Evolutionary conservation across 2,888 invertebrate genomes (phyloP).

Genomic region (Cantharis lateralis): DNA sequence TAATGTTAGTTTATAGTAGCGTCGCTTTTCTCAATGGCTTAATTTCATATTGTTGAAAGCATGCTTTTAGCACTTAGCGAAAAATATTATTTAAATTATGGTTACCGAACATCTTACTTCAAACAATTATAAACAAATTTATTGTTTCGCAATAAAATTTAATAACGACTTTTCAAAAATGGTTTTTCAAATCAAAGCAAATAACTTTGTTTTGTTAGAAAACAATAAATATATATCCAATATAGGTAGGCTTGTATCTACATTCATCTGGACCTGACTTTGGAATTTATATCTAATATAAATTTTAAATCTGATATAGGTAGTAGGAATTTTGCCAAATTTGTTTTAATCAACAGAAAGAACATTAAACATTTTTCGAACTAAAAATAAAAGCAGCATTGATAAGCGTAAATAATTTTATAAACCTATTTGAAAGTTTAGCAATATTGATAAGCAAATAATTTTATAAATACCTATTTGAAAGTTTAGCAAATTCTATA

Average conservation of each 20-base stretch:
- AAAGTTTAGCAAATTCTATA: background rate
- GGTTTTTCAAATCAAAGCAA: too few species aligned
- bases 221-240: too few species aligned
- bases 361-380: too few species aligned
- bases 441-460: background rate
- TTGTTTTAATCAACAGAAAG: too few species aligned
- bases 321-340: too few species aligned
- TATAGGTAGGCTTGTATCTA: too few species aligned
- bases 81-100: conserved; percentile 17
- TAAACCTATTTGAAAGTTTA: background rate
- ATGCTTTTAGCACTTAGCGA: conserved; percentile 11
- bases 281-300: too few species aligned
- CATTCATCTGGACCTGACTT: too few species aligned
- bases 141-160: background rate
- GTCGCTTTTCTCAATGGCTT: conserved; percentile 9
- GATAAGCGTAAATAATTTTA: too few species aligned
- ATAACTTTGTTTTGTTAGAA: too few species aligned
- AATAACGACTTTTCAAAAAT: background rate
- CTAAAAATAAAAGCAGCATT: too few species aligned
- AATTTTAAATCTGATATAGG: too few species aligned
- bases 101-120: background rate
- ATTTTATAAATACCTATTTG: background rate
- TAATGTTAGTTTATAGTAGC: conserved; percentile 20
- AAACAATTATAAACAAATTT: background rate
- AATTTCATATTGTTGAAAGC: conserved; percentile 20